Conservation (phyloP, 1,140 invertebrate genomes). For the Scaptomyza pallida region DNA sequence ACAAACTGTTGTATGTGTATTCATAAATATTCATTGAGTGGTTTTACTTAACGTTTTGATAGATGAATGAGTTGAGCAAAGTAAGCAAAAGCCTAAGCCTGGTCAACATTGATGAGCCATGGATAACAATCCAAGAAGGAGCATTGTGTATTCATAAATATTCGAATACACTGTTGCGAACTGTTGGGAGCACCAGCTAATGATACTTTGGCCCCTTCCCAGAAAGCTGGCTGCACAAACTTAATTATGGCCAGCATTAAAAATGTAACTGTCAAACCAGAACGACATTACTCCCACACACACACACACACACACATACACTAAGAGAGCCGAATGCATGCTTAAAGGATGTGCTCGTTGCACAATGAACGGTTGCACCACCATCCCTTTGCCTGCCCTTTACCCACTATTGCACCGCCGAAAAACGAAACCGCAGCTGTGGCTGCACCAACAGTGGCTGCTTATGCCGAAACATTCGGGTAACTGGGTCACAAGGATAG, state of each 20-base stretch:
- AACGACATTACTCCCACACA: constrained; percentile 36
- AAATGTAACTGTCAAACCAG: constrained; percentile 78
- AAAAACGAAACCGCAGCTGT: constrained; percentile 37
- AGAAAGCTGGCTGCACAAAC: constrained; percentile 54
- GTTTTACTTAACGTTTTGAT: constrained; percentile 7
- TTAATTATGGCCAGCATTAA: constrained; percentile 81
- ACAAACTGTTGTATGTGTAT: constrained; percentile 16
- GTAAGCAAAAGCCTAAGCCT: background rate
- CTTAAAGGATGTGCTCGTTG: constrained; percentile 60
- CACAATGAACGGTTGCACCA: constrained; percentile 53
- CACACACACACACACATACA: constrained; percentile 5
- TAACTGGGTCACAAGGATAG: constrained; percentile 83
- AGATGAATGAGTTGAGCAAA: background rate
- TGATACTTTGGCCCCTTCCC: constrained; percentile 29
- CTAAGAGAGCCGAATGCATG: constrained; percentile 23
- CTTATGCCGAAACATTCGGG: constrained; percentile 63
- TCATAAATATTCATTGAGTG: constrained; percentile 41
- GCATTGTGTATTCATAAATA: constrained; percentile 39
- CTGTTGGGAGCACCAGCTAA: constrained; percentile 26
- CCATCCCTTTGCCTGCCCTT: no score
- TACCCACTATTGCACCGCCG: constrained; percentile 17
- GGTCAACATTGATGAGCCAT: constrained; percentile 39
- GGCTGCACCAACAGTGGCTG: constrained; percentile 33
- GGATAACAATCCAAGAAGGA: constrained; percentile 12
- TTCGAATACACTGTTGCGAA: constrained; percentile 15